Conservation (phyloP, 2,113 vertebrate species). For the human (Homo sapiens) region DNA sequence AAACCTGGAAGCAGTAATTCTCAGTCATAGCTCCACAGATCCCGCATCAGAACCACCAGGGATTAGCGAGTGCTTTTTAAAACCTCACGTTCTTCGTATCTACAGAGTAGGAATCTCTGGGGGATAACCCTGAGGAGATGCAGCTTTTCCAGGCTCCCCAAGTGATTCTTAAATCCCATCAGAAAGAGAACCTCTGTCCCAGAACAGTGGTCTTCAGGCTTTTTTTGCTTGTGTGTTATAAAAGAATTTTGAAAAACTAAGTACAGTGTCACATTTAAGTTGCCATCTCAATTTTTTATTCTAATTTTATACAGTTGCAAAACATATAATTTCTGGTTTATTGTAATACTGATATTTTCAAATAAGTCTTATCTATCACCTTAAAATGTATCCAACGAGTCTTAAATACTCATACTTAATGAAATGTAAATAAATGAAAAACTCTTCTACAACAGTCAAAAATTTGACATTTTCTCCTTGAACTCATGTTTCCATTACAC, state of each 20-base stretch:
- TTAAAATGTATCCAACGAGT: slow-evolving; percentile 10
- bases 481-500: neutral
- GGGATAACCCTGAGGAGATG: neutral
- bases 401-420: neutral
- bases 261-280: neutral
- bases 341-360: slow-evolving; percentile 9
- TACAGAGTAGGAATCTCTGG: neutral
- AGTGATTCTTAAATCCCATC: slow-evolving; percentile 29
- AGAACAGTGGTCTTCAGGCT: neutral
- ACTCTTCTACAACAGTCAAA: neutral
- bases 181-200: slow-evolving; percentile 14
- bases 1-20: slow-evolving; percentile 32
- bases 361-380: neutral
- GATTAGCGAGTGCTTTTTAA: neutral
- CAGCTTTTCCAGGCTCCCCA: neutral
- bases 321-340: slow-evolving; percentile 30
- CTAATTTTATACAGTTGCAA: slow-evolving; percentile 21
- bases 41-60: slow-evolving; percentile 14
- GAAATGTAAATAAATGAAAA: slow-evolving; percentile 21
- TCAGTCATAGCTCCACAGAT: neutral
- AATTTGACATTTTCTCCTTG: slow-evolving; percentile 10
- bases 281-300: slow-evolving; percentile 10
- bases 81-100: neutral
- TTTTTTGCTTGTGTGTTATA: neutral
- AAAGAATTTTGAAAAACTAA: slow-evolving; percentile 48